Evolutionary conservation across 2,888 invertebrate species (phyloP), one percentile per base, ranked within the genome.

Genomic region (Halictus ligatus): DNA sequence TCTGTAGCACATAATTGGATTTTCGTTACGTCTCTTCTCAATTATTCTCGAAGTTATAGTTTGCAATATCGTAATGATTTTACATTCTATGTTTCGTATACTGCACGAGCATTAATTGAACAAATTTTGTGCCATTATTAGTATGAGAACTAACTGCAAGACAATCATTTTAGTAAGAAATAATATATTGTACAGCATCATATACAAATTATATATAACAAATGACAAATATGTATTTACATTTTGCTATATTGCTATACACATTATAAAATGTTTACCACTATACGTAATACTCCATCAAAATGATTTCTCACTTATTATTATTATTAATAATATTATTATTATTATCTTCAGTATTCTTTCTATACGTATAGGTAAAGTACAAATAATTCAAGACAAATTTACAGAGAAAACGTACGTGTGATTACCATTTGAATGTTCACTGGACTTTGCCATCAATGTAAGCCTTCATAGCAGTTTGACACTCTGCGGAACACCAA

Each of bases 401-500:
- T 78, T 15, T 81, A 82, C 84, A 81, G 75, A 75, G 58, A 73
- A 58, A 80, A 79, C 29, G n/a, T 71, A 67, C 12, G 29, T 71
- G 43, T 48, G 58, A 80, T 89, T 88, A 90, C 91, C 89, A 75
- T 91, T 82, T 75, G 21, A 72, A 72, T 35, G 43, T 83, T 90
- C 83, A 90, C 75, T 91, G 83, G 83, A 94, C 91, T 81, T 94
- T 93, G 75, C 93, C 95, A 48, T 94, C 93, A 29, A 95, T 92
- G 79, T 95, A 94, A 84, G 91, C 92, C 87, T 93, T 93, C 83
- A 95, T 95, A 81, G 94, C 94, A 87, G 95, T 96, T 94, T 97
- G 97, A 90, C 98, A 98, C 92, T 97, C 97, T 0, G 95, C 93
- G 3, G 97, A 97, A 86, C 96, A 96, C 98, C 98, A 98, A 92